Evolutionary conservation across 2,797 vertebrate genomes (phyloP).

Genomic region (Falco berigora): DNA sequence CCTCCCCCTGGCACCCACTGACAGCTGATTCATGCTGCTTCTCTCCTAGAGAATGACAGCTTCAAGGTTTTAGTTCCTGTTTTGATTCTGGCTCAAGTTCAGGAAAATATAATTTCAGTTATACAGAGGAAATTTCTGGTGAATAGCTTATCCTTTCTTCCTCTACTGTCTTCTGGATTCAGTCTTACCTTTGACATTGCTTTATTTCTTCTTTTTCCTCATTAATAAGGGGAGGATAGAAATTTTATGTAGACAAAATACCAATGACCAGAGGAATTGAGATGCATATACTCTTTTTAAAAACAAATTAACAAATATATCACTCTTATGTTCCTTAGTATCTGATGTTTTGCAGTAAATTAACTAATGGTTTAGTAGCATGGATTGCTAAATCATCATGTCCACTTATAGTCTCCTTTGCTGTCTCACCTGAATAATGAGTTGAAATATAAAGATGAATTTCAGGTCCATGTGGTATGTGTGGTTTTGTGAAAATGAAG

Average conservation of each 20-base stretch:
- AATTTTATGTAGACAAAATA: background rate
- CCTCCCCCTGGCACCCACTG: background rate
- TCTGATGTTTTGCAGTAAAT: background rate
- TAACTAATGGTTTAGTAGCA: background rate
- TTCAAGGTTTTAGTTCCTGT: background rate
- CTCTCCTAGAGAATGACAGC: background rate
- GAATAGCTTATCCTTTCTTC: background rate
- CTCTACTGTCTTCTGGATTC: background rate
- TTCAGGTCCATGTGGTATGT: background rate
- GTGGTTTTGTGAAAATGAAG: background rate
- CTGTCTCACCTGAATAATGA: background rate
- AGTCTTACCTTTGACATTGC: background rate
- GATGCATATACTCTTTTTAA: background rate
- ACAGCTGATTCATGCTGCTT: background rate
- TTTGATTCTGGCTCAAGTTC: background rate
- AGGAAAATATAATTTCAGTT: background rate
- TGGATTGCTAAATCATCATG: background rate
- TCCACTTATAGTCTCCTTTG: background rate
- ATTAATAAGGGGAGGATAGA: background rate
- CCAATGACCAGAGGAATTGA: background rate
- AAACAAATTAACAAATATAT: background rate
- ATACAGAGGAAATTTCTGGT: background rate
- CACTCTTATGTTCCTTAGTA: background rate
- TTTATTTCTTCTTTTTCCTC: background rate
- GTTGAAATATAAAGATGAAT: background rate